These are phyloP conservation scores for Chrysomallon squamiferum DNA, from an alignment of 1,140 invertebrate genomes.

Conservation along the genomic window DNA sequence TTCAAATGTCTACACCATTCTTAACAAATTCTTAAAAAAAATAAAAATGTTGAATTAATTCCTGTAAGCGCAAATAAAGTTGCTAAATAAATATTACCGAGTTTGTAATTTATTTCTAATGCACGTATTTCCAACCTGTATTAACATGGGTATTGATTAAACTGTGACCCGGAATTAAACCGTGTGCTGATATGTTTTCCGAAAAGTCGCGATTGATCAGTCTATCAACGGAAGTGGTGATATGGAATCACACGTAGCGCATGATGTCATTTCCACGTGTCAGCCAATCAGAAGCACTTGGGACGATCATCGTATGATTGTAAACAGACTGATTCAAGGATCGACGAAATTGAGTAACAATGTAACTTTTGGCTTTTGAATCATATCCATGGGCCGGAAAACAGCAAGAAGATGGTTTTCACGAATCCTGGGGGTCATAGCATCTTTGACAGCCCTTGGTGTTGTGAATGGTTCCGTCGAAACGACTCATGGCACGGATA, in stretches of 20 bases:
- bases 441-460: slow-evolving; percentile 41
- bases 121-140: no score
- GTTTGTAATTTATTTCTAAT: no score
- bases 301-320: slow-evolving; percentile 8
- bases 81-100: no score
- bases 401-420: slow-evolving; percentile 35
- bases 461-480: slow-evolving; percentile 20
- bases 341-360: background rate
- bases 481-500: slow-evolving; percentile 1
- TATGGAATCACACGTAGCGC: slow-evolving; percentile 14
- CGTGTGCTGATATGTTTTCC: background rate
- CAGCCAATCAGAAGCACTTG: slow-evolving; percentile 2
- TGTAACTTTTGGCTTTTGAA: slow-evolving; percentile 5
- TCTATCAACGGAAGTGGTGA: slow-evolving; percentile 16
- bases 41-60: no score
- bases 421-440: slow-evolving; percentile 31
- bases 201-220: background rate
- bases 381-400: slow-evolving; percentile 29
- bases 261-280: slow-evolving; percentile 11
- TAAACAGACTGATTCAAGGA: slow-evolving; percentile 8
- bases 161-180: background rate
- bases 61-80: no score
- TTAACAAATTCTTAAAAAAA: no score
- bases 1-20: no score
- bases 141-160: no score